A percentile compares a stretch with the other conserved stretches of the same genome.
Evolutionary conservation across 1,140 invertebrate genomes (phyloP).

Genomic region (Carposina sasakii): DNA sequence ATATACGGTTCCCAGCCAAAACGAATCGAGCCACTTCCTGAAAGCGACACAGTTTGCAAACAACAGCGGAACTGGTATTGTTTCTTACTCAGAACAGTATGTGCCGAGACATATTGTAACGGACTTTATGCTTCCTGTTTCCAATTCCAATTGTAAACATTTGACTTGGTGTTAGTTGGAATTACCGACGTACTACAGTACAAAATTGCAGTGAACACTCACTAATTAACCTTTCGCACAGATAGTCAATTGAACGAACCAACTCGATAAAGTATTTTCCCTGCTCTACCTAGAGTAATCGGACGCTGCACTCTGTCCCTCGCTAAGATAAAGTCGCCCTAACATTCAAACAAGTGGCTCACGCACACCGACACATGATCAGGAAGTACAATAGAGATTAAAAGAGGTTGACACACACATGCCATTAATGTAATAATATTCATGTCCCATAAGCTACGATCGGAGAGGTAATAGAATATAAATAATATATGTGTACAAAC

Average conservation of each 20-base stretch:
- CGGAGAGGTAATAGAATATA: conserved; percentile 57
- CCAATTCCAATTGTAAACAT: conserved; percentile 62
- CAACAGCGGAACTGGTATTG: conserved; percentile 67
- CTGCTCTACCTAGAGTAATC: conserved; percentile 55
- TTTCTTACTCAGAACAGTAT: conserved; percentile 62
- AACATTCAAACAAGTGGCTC: conserved; percentile 70
- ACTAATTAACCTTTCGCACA: too few species aligned
- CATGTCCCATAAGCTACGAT: conserved; percentile 31
- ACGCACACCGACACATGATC: conserved; percentile 60
- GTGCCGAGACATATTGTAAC: conserved; percentile 47
- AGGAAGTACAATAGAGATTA: conserved; percentile 71
- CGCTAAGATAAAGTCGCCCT: conserved; percentile 67
- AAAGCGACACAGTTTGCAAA: conserved; percentile 59
- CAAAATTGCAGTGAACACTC: too few species aligned
- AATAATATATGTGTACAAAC: conserved; percentile 61
- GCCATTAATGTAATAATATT: conserved; percentile 65
- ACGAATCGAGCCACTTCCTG: conserved; percentile 50
- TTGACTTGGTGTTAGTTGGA: too few species aligned
- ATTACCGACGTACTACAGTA: too few species aligned
- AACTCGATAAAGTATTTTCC: conserved; percentile 26
- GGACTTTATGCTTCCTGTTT: conserved; percentile 65
- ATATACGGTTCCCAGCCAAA: conserved; percentile 24
- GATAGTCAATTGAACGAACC: too few species aligned
- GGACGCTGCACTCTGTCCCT: conserved; percentile 69
- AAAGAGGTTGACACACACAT: conserved; percentile 56